Conservation (phyloP, 2,113 vertebrate genomes). For the Butorides virescens region DNA sequence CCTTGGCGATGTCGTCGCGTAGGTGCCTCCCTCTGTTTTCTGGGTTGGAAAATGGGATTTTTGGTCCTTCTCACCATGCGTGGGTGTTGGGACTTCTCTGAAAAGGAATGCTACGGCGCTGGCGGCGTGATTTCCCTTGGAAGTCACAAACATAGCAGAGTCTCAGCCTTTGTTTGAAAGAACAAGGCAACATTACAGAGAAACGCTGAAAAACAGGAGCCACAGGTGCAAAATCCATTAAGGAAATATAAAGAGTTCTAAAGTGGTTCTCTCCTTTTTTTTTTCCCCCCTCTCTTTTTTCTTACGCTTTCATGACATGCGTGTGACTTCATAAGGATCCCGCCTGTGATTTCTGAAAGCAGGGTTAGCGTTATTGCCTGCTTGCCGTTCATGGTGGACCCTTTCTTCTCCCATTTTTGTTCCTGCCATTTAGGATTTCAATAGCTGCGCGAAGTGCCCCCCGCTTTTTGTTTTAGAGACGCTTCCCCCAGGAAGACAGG, state of each 20-base stretch:
- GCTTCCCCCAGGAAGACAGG: neutral
- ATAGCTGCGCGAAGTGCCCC: neutral
- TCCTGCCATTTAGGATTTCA: neutral
- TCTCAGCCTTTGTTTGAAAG: neutral
- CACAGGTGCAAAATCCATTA: constrained; percentile 28
- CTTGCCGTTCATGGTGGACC: accelerated
- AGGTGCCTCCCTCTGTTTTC: neutral
- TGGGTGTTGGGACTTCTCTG: neutral
- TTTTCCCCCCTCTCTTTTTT: neutral
- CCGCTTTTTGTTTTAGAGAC: neutral
- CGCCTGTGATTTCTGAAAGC: neutral
- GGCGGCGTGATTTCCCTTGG: neutral
- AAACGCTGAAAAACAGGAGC: neutral
- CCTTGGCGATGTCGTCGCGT: accelerated
- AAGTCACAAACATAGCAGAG: neutral
- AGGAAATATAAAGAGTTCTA: neutral
- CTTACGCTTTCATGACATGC: neutral
- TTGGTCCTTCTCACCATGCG: accelerated
- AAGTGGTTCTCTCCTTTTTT: neutral
- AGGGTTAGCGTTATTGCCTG: neutral
- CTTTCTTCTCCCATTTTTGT: neutral
- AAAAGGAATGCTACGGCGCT: neutral
- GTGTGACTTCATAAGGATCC: neutral
- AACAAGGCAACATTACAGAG: neutral
- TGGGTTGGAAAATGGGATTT: neutral